Conservation (phyloP, 1,140 invertebrate genomes). For the Drosophila tsacasi region DNA sequence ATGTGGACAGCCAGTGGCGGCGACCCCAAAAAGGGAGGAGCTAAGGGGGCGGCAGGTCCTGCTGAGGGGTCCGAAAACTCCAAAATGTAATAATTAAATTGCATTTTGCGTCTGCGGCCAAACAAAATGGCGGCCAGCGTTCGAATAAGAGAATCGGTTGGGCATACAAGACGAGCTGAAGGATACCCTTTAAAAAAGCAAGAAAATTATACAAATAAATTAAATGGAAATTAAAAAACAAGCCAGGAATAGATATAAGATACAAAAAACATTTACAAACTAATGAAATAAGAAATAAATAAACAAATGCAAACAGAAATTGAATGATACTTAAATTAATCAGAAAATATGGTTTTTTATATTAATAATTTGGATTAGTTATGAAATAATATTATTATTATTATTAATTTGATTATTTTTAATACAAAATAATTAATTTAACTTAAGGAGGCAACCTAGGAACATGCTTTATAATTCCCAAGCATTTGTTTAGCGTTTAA, state of each 20-base stretch:
- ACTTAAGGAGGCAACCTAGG: background rate
- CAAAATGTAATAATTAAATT: conserved; percentile 82
- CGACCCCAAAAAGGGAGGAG: conserved; percentile 2
- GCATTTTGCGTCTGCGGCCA: conserved; percentile 78
- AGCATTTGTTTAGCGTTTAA: background rate
- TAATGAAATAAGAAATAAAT: background rate
- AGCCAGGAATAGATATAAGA: no score
- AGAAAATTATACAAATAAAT: background rate
- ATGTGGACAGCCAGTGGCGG: conserved; percentile 30
- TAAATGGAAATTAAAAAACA: background rate
- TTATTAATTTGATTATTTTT: no score
- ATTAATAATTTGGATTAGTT: background rate
- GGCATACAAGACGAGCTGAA: fast-evolving
- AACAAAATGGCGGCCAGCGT: conserved; percentile 71
- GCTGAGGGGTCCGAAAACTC: conserved; percentile 40
- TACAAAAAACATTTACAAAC: no score
- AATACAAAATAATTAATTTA: no score
- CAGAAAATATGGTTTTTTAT: no score
- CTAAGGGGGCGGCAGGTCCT: background rate
- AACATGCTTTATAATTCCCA: background rate
- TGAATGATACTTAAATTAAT: background rate
- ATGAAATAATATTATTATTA: no score
- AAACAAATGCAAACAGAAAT: background rate
- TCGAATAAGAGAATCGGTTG: conserved; percentile 9
- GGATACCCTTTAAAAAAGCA: background rate